These are phyloP conservation scores for Aspidiotus destructor DNA, from an alignment of 2,888 invertebrate species.

Conservation along the genomic window DNA sequence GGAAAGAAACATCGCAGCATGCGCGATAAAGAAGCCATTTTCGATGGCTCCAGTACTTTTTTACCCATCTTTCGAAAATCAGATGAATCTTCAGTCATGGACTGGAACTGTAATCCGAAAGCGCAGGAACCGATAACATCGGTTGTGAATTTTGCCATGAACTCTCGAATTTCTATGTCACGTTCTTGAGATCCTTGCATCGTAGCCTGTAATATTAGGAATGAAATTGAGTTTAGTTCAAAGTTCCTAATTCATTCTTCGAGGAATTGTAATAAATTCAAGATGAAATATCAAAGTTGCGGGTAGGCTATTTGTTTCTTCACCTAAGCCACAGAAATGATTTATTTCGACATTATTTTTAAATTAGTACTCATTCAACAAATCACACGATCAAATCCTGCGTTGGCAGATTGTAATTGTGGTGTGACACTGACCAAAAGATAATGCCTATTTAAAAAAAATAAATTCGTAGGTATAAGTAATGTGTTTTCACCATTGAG, in stretches of 20 bases:
- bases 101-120: slow-evolving; percentile 46
- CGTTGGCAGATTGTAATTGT: no score
- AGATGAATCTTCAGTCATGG: slow-evolving; percentile 42
- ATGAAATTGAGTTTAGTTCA: neutral
- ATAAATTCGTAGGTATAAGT: no score
- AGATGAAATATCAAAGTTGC: no score
- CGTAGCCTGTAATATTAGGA: slow-evolving; percentile 21
- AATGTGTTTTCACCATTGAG: no score
- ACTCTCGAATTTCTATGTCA: slow-evolving; percentile 43
- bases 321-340: neutral
- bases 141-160: slow-evolving; percentile 45
- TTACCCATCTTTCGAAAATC: slow-evolving; percentile 42
- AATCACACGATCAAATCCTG: no score
- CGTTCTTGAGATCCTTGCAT: slow-evolving; percentile 25
- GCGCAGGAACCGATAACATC: slow-evolving; percentile 47
- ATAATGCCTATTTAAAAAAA: no score
- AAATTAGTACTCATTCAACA: no score
- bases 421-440: no score
- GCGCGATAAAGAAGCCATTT: slow-evolving; percentile 39
- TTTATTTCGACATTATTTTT: neutral
- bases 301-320: no score
- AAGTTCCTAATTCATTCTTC: no score
- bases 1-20: slow-evolving; percentile 37
- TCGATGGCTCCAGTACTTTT: slow-evolving; percentile 41
- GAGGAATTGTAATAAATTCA: no score